Base-by-base conservation (phyloP, 1,140 invertebrate species). In the Trissolcus basalis region DNA sequence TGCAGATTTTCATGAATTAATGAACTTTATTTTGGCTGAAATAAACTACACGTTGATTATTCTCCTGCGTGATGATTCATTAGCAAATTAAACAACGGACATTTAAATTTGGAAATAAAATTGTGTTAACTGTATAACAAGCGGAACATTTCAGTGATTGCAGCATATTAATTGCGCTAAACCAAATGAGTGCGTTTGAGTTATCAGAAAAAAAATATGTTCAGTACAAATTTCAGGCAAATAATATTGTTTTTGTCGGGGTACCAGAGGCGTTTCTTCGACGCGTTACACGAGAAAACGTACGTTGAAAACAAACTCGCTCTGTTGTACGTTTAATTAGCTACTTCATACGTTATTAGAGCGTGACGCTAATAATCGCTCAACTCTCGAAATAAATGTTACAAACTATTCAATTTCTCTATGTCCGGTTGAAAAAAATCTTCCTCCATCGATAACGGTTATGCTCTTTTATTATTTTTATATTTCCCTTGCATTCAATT, bases 301-400 rank as follows among this genome's bases (percentile, higher is more conserved):
- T 39, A 49, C 19, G 53, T 14, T 49, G 11, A 65, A 55, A 65
- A 65, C 61, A 56, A 65, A 65, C 51, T 39, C 5, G 5, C 19
- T n/a, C 44, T 48, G 60, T 65, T 65, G 61, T 65, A 19, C 53
- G 41, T 49, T 65, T 65, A 65, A 65, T 65, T 56, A 65, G 10
- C 61, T 43, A 65, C 53, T 65, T 49, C 61, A 33, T 49, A 33
- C 14, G 6, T 65, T 65, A 65, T 56, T 65, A 65, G 61, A 65
- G 61, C 61, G 53, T 65, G 45, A 65, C 61, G 35, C 15, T 65
- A 65, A 65, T 55, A 65, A 65, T 65, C 36, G 36, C 49, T 53
- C 36, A 35, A 6, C 53, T 65, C 61, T 65, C 44, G 61, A 65
- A 65, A 56, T 56, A 65, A 65, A 65, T 65, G 44, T 65, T 65